Base-by-base conservation (phyloP, 2,113 vertebrate genomes). In the Cichladusa arquata region DNA sequence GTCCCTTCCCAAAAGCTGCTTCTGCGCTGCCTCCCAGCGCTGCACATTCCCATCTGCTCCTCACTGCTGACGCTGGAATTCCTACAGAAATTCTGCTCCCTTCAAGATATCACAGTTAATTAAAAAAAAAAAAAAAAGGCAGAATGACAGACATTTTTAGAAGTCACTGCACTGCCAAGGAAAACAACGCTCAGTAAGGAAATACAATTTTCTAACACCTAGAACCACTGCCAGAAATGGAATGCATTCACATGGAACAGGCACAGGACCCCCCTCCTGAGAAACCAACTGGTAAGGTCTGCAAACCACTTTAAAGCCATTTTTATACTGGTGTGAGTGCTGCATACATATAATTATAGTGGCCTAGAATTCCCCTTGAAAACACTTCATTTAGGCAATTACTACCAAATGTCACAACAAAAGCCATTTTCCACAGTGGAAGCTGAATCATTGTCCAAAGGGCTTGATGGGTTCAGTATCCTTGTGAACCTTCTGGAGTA, bases 1-100 rank as follows among this genome's bases (percentile, higher is more conserved):
- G 25, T 25, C 28, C 51, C 36, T 36, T 44, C 48, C 53, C 82
- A 56, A 29, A 64, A 44, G 47, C 15, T 11, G 8, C 58, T n/a
- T 23, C 61, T 82, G 62, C 34, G 18, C 28, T 8, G 0, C 50
- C n/a, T 45, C 50, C 6, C 28, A 36, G 42, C 0, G 0, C 22
- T 31, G 28, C 71, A 53, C 38, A 28, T 3, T 57, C 17, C 31
- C 62, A 42, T 9, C 25, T 0, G 1, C 8, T 2, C 19, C 34
- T 53, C 86, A 38, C 11, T 33, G 69, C 16, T 36, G 22, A 72
- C 1, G 2, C 18, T 44, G 38, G 33, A 89, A 74, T 53, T 47
- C 33, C 77, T 45, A 40, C 73, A 74, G 78, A 61, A 82, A 65
- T 42, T 33, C 71, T 77, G 58, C 48, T 92, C 31, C 45, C 40